Conservation (phyloP, 2,113 vertebrate species). For the Elephas maximus region DNA sequence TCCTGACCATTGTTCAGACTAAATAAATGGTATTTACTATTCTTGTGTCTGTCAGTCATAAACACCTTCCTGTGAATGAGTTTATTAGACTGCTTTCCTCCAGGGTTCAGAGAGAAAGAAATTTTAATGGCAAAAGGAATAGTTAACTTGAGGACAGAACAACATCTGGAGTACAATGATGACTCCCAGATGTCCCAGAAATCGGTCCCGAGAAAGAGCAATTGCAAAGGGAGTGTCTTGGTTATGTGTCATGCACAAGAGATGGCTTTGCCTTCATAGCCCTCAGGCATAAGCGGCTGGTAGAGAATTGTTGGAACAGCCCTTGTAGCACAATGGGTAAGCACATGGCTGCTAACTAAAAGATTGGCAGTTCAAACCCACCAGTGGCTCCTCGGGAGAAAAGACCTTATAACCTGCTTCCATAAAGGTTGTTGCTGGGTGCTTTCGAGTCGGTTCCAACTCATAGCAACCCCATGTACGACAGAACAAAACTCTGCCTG, state of each 20-base stretch:
- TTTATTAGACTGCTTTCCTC: constrained; percentile 20
- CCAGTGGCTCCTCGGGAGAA: too few relatives aligned
- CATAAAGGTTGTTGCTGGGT: too few relatives aligned
- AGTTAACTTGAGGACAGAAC: not conserved
- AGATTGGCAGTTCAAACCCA: too few relatives aligned
- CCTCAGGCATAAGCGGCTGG: not conserved
- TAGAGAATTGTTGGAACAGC: not conserved
- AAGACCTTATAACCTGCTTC: too few relatives aligned
- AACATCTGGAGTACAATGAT: not conserved
- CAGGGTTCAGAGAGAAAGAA: not conserved
- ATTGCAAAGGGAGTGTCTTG: not conserved
- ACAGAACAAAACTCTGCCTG: too few relatives aligned
- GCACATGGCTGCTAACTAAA: too few relatives aligned
- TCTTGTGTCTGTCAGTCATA: not conserved
- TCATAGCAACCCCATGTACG: too few relatives aligned
- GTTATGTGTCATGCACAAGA: not conserved
- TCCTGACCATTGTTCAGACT: not conserved
- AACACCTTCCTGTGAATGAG: not conserved
- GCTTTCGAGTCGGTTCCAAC: too few relatives aligned
- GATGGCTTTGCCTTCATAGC: not conserved
- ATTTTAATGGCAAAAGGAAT: not conserved
- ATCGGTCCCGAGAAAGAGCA: not conserved
- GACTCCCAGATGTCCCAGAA: not conserved
- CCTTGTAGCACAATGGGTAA: too few relatives aligned
- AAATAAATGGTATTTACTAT: not conserved